A percentile compares a stretch with the other conserved stretches of the same genome.
Conservation (phyloP, 2,797 vertebrate species). For the Sphenopsis melanotis region DNA sequence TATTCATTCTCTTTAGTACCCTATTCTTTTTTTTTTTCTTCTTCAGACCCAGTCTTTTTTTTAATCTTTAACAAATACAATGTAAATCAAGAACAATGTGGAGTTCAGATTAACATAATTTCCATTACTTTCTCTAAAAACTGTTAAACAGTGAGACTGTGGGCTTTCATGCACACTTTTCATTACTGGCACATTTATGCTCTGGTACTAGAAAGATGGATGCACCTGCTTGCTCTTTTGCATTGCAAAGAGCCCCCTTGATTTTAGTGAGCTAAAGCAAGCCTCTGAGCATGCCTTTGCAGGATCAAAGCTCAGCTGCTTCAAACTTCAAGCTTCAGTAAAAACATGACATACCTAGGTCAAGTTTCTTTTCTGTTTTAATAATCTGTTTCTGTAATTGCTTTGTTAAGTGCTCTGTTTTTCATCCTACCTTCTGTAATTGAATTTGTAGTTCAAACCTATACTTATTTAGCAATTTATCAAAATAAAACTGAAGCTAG, state of each 20-base stretch:
- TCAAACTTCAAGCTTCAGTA: conserved; percentile 23
- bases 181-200: neutral
- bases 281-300: neutral
- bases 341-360: conserved; percentile 13
- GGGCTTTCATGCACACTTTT: neutral
- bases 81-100: neutral
- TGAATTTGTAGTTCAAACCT: neutral
- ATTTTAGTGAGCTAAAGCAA: neutral
- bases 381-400: conserved; percentile 29
- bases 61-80: neutral
- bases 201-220: neutral
- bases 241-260: neutral
- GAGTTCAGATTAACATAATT: conserved; percentile 38
- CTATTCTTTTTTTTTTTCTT: neutral
- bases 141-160: conserved; percentile 1
- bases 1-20: neutral
- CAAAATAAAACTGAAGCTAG: neutral
- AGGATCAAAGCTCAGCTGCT: conserved; percentile 1
- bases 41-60: neutral
- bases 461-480: neutral
- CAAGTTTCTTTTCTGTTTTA: conserved; percentile 27
- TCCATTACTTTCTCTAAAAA: conserved; percentile 19
- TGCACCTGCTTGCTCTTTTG: neutral
- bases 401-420: neutral
- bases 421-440: neutral